Conservation (phyloP, 2,113 vertebrate genomes). For the Pomatostomus ruficeps region DNA sequence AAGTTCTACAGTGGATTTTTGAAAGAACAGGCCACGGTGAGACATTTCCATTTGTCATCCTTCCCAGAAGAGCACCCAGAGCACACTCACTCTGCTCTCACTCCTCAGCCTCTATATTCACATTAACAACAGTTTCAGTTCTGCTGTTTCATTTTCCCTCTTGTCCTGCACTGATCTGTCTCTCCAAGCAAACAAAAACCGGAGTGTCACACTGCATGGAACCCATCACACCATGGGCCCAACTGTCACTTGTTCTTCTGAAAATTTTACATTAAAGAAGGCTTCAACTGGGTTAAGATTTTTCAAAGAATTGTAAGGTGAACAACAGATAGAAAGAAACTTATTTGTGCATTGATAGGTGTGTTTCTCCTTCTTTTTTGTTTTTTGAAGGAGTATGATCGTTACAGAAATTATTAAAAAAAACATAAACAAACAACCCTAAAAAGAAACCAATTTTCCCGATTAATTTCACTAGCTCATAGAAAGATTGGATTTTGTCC, state of each 20-base stretch:
- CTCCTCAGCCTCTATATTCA: neutral
- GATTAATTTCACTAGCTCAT: neutral
- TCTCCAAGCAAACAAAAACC: neutral
- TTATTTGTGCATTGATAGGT: neutral
- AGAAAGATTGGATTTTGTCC: neutral
- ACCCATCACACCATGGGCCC: neutral
- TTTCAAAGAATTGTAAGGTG: neutral
- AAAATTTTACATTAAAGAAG: neutral
- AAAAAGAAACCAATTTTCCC: neutral
- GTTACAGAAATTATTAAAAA: neutral
- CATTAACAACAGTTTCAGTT: neutral
- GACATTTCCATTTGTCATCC: neutral
- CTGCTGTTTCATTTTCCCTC: neutral
- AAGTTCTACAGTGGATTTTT: neutral
- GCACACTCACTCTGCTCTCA: neutral
- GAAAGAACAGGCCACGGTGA: neutral
- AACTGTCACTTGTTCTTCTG: neutral
- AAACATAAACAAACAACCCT: neutral
- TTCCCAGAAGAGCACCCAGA: neutral
- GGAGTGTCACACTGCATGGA: neutral
- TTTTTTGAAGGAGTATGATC: neutral
- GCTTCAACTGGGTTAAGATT: neutral
- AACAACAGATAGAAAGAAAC: rapidly evolving
- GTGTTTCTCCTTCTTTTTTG: neutral
- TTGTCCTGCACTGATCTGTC: neutral